Percentiles rank a stretch among this genome's conserved stretches.
These are phyloP conservation scores for Megastigmus dorsalis DNA, from an alignment of 2,888 invertebrate species.

Conservation along the genomic window DNA sequence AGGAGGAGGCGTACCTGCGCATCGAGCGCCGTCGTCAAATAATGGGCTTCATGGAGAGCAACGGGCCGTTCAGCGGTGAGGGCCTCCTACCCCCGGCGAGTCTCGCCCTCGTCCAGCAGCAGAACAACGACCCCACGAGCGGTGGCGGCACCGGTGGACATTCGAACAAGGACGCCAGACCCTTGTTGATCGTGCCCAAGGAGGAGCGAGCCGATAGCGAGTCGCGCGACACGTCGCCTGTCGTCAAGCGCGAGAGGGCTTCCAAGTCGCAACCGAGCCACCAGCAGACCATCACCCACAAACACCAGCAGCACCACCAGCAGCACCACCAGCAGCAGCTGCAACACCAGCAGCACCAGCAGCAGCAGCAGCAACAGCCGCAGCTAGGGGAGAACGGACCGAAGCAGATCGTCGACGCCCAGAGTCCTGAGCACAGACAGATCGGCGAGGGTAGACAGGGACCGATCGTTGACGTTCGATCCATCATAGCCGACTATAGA, in stretches of 20 bases:
- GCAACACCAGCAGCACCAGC: conserved; percentile 22
- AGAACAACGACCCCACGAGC: conserved; percentile 32
- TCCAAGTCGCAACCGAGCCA: conserved; percentile 60
- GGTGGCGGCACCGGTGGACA: conserved; percentile 46
- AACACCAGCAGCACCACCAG: conserved; percentile 21
- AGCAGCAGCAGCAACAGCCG: conserved; percentile 17
- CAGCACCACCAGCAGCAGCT: conserved; percentile 14
- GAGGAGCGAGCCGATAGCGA: conserved; percentile 56
- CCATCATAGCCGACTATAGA: conserved; percentile 87
- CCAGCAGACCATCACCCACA: conserved; percentile 37
- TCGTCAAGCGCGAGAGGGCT: conserved; percentile 64
- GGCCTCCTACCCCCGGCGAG: conserved; percentile 65
- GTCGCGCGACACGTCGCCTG: conserved; percentile 58
- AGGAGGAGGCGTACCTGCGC: conserved; percentile 86
- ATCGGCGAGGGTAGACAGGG: conserved; percentile 83
- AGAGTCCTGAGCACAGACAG: conserved; percentile 77
- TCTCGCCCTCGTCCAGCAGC: conserved; percentile 62
- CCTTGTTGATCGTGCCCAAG: conserved; percentile 56
- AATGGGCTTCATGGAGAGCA: conserved; percentile 72
- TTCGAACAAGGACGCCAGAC: conserved; percentile 47
- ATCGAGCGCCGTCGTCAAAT: conserved; percentile 83
- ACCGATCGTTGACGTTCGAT: conserved; percentile 87
- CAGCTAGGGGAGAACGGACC: conserved; percentile 59
- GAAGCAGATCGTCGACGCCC: conserved; percentile 55
- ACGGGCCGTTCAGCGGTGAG: conserved; percentile 55